Conservation (phyloP, 2,888 invertebrate genomes). For the Philereme transversata region DNA sequence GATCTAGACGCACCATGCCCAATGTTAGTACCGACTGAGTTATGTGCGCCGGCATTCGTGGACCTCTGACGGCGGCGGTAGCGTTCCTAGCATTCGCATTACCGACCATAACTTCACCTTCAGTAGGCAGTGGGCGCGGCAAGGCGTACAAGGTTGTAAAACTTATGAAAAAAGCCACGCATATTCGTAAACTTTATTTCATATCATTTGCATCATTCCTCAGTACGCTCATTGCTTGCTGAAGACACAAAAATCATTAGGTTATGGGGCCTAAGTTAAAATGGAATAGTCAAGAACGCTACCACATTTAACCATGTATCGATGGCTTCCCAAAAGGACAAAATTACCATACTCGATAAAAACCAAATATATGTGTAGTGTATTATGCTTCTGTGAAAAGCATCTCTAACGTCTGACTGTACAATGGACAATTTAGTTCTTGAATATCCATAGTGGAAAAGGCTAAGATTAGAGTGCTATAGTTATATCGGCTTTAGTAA, state of each 20-base stretch:
- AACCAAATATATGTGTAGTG: not conserved
- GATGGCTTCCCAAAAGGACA: conserved; percentile 31
- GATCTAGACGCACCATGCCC: conserved; percentile 89
- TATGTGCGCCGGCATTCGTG: conserved; percentile 26
- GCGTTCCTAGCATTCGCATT: conserved; percentile 18
- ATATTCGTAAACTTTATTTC: not conserved
- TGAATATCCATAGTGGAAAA: too few relatives aligned
- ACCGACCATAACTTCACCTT: not conserved
- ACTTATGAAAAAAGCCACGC: not conserved
- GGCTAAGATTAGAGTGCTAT: too few relatives aligned
- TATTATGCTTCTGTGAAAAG: too few relatives aligned
- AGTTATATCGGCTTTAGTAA: not conserved
- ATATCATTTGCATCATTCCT: not conserved
- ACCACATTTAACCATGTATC: conserved; percentile 27
- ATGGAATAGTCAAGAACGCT: conserved; percentile 22
- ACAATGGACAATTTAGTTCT: too few relatives aligned
- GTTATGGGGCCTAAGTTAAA: not conserved
- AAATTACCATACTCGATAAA: not conserved
- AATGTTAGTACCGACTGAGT: conserved; percentile 22
- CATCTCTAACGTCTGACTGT: too few relatives aligned
- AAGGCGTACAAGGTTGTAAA: not conserved
- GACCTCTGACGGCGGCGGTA: conserved; percentile 36
- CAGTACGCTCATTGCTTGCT: not conserved
- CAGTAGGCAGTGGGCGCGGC: not conserved
- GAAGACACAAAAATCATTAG: not conserved